These are phyloP conservation scores for Heliothis virescens DNA, from an alignment of 1,140 invertebrate species.

Conservation along the genomic window DNA sequence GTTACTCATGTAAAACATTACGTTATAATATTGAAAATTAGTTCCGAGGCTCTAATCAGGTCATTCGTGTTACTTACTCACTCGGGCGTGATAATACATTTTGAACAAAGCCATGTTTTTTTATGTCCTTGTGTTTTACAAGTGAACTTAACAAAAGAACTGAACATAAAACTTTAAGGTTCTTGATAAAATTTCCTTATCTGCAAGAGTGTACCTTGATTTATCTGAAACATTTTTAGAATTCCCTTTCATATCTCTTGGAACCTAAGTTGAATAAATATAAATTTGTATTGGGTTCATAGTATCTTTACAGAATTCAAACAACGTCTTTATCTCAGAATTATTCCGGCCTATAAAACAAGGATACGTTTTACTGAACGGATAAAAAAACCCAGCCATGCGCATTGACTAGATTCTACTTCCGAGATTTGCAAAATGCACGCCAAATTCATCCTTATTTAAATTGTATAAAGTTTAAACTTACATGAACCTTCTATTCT, in stretches of 20 bases:
- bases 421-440: not conserved
- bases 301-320: not conserved
- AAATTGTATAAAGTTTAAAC: not conserved
- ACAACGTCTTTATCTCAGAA: not conserved
- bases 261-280: too few relatives aligned
- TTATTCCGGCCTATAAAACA: conserved; percentile 1
- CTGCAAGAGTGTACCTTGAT: too few relatives aligned
- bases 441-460: not conserved
- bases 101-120: conserved; percentile 7
- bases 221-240: too few relatives aligned
- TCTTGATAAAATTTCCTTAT: too few relatives aligned
- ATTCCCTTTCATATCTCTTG: too few relatives aligned
- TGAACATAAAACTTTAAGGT: too few relatives aligned
- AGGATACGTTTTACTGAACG: not conserved
- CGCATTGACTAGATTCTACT: not conserved
- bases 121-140: not conserved
- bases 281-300: not conserved
- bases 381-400: conserved; percentile 9
- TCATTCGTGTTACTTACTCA: conserved; percentile 16
- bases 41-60: conserved; percentile 27
- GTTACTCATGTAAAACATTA: conserved; percentile 1
- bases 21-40: conserved; percentile 20
- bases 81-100: not conserved
- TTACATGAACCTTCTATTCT: too few relatives aligned
- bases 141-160: too few relatives aligned